These are phyloP conservation scores for Teleogryllus occipitalis DNA, from an alignment of 1,140 invertebrate species.

Conservation along the genomic window DNA sequence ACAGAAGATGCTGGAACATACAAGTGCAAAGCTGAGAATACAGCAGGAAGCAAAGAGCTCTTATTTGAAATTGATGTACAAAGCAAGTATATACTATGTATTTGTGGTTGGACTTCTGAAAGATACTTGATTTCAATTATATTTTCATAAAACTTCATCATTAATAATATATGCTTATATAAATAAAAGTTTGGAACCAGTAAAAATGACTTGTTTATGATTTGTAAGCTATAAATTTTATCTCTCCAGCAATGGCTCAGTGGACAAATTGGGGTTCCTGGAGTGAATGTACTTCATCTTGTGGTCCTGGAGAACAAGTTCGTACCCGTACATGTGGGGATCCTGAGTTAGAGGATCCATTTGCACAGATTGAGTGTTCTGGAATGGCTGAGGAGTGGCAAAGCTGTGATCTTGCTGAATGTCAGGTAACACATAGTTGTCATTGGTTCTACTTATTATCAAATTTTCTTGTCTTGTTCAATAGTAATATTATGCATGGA, in stretches of 20 bases:
- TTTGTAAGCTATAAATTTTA: too few species aligned
- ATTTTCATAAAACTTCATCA: neutral
- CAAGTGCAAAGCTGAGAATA: constrained; percentile 38
- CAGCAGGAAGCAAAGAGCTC: constrained; percentile 32
- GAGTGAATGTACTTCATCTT: constrained; percentile 41
- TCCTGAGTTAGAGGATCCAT: neutral
- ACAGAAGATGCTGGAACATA: constrained; percentile 36
- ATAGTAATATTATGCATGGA: neutral
- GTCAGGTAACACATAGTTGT: constrained; percentile 13
- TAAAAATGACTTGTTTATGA: too few species aligned
- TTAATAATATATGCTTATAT: neutral
- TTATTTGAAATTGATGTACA: constrained; percentile 34
- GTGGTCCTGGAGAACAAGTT: constrained; percentile 38
- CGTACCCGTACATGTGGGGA: constrained; percentile 35
- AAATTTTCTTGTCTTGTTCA: neutral
- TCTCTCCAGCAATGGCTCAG: constrained; percentile 36
- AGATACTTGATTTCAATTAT: neutral
- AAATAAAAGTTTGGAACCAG: neutral
- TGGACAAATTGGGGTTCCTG: constrained; percentile 45
- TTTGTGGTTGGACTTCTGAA: too few species aligned
- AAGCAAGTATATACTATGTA: constrained; percentile 28
- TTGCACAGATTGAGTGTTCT: constrained; percentile 20
- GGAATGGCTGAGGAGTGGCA: constrained; percentile 17
- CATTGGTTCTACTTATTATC: neutral
- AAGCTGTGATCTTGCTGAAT: constrained; percentile 20